phyloP scores from a whole-genome alignment of 2,113 vertebrate genomes.

The Sisor rabdophorus region DNA sequence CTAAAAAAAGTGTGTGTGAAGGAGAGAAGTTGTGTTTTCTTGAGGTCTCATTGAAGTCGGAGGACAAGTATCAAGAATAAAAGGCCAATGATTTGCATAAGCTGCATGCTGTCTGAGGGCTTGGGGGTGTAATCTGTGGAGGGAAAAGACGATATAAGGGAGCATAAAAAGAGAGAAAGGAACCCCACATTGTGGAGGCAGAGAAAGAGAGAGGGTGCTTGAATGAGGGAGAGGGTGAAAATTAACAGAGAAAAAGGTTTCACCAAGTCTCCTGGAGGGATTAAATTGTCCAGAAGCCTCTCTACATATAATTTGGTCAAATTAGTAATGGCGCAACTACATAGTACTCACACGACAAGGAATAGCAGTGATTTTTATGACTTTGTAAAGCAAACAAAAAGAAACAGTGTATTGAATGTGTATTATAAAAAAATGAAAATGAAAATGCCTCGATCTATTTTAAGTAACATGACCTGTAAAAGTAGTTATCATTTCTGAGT shows the following conservation, averaged over 20 bases:
- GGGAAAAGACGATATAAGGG: conserved; percentile 72
- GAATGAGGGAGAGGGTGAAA: conserved; percentile 64
- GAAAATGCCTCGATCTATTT: not conserved
- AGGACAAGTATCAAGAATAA: conserved; percentile 71
- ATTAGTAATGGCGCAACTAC: conserved; percentile 70
- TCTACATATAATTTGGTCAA: conserved; percentile 73
- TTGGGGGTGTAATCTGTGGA: conserved; percentile 53
- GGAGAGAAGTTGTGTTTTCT: conserved; percentile 52
- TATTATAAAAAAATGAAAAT: not conserved
- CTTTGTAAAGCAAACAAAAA: conserved; percentile 54
- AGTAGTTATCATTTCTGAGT: not conserved
- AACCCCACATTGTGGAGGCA: conserved; percentile 60
- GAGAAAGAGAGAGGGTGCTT: conserved; percentile 60
- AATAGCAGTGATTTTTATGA: conserved; percentile 57
- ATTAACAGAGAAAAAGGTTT: conserved; percentile 54
- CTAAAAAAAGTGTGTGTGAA: conserved; percentile 33
- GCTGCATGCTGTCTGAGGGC: conserved; percentile 75
- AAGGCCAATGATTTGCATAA: conserved; percentile 83
- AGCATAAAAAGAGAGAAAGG: conserved; percentile 60
- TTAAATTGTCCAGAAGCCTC: conserved; percentile 81
- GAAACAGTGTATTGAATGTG: conserved; percentile 28
- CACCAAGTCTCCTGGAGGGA: conserved; percentile 76
- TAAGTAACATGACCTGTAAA: not conserved
- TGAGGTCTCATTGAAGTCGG: conserved; percentile 77
- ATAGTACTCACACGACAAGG: conserved; percentile 56